Percentiles rank a stretch among this genome's conserved stretches.
phyloP scores from a whole-genome alignment of 1,140 invertebrate genomes.

The Acyrthosiphon pisum region DNA sequence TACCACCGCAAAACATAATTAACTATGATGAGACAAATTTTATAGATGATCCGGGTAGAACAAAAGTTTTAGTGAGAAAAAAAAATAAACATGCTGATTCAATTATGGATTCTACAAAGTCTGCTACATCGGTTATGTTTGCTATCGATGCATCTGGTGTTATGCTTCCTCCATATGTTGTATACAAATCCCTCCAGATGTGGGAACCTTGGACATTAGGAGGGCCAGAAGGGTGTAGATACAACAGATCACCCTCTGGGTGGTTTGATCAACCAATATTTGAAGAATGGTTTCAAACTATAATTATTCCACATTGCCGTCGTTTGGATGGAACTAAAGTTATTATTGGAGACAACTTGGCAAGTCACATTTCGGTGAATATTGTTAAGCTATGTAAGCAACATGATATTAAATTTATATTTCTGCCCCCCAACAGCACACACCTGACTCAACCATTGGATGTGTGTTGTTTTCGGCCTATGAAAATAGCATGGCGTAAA shows the following conservation, averaged over 20 bases:
- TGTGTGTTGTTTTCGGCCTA: conserved; percentile 60
- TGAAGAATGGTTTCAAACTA: conserved; percentile 31
- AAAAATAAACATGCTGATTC: conserved; percentile 58
- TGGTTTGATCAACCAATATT: conserved; percentile 16
- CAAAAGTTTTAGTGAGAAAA: conserved; percentile 56
- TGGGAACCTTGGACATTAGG: background rate
- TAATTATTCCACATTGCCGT: conserved; percentile 55
- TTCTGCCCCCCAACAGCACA: conserved; percentile 26
- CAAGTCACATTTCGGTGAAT: background rate
- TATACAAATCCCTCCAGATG: conserved; percentile 62
- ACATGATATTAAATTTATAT: conserved; percentile 23
- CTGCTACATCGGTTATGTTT: conserved; percentile 59
- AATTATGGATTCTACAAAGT: conserved; percentile 57
- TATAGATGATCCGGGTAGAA: conserved; percentile 62
- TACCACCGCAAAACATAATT: background rate
- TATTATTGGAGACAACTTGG: no score
- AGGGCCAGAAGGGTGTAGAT: background rate
- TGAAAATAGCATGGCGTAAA: conserved; percentile 56
- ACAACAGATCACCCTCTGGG: background rate
- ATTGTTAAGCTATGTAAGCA: background rate
- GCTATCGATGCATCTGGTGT: conserved; percentile 58
- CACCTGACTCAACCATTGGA: conserved; percentile 23
- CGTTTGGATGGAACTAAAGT: conserved; percentile 58
- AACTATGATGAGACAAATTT: conserved; percentile 66
- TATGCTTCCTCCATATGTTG: conserved; percentile 62